Base-by-base conservation (phyloP, 2,888 invertebrate species). In the Diarsia mendica region DNA sequence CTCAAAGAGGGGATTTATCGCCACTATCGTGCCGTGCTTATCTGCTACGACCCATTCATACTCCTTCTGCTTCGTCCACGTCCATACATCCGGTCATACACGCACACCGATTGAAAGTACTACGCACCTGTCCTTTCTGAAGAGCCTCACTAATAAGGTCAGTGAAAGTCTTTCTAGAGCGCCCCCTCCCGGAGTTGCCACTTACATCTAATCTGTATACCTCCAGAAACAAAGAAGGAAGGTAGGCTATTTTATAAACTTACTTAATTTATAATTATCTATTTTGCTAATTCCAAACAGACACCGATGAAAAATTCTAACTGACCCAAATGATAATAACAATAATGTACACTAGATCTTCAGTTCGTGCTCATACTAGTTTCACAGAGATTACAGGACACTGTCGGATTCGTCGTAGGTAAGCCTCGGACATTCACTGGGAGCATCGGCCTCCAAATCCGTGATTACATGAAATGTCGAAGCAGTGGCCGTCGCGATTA, bases 371-470 rank as follows among this genome's bases (percentile, higher is more conserved):
- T 67, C 64, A 75, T 55, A 1, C 28, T 46, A 51, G 67, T 61
- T 60, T 33, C 20, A 23, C 20, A 51, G 76, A 85, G 85, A 85
- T 87, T 85, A 85, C 69, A 66, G 72, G 49, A 58, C 18, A 55
- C 51, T 64, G 64, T 15, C 53, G 68, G 66, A 69, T 70, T 44
- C 58, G 23, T 11, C n/a, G 65, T 53, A 67, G 33, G 63, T 78
- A 85, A 87, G 63, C 85, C 74, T 72, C n/a, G 72, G 76, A 68
- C 83, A 72, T 79, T 82, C 67, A 68, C 60, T 67, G 63, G 48
- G 48, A 69, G 60, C 53, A 39, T 51, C 23, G 49, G 39, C 44
- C 63, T 3, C 39, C 39, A 39, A 39, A 39, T 39, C 39, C 39
- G 39, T 39, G 39, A 39, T 39, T 39, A 39, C 39, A 39, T 39